Evolutionary conservation across 2,113 vertebrate species (phyloP).

Genomic region (Salvelinus fontinalis): DNA sequence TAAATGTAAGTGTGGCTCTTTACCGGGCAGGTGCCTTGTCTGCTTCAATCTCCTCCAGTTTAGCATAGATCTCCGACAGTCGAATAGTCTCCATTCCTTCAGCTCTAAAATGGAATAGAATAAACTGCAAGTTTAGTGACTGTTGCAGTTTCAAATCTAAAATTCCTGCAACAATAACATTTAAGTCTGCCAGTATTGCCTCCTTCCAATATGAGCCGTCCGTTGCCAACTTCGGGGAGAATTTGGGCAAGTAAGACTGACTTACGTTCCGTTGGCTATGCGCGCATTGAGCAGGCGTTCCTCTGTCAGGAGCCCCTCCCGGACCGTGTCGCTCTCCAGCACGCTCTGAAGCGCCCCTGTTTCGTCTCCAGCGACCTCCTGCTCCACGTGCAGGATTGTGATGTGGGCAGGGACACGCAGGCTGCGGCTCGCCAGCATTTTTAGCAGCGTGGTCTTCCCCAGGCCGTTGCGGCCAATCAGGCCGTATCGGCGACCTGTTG

Average conservation of each 20-base stretch:
- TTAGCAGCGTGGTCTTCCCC: constrained; percentile 94
- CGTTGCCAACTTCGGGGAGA: no score
- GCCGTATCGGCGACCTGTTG: constrained; percentile 87
- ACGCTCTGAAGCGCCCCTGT: constrained; percentile 90
- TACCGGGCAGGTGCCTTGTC: constrained; percentile 97
- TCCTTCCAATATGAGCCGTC: no score
- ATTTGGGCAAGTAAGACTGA: no score
- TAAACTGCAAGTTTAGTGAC: neutral
- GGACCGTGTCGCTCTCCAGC: constrained; percentile 85
- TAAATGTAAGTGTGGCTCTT: constrained; percentile 17
- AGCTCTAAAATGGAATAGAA: constrained; percentile 64
- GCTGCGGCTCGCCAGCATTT: constrained; percentile 92
- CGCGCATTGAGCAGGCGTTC: constrained; percentile 82
- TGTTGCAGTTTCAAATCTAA: no score
- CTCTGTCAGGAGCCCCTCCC: constrained; percentile 82
- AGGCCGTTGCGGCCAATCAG: constrained; percentile 93
- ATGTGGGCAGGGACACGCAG: constrained; percentile 91
- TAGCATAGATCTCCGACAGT: constrained; percentile 88
- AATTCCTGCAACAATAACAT: no score
- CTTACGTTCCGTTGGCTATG: constrained; percentile 86
- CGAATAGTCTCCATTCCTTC: constrained; percentile 84
- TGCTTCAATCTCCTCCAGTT: constrained; percentile 95
- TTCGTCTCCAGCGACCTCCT: constrained; percentile 94
- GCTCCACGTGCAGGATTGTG: constrained; percentile 95
- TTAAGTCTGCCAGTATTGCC: no score